These are phyloP conservation scores for Dendrolimus kikuchii DNA, from an alignment of 1,140 invertebrate species.

Conservation along the genomic window DNA sequence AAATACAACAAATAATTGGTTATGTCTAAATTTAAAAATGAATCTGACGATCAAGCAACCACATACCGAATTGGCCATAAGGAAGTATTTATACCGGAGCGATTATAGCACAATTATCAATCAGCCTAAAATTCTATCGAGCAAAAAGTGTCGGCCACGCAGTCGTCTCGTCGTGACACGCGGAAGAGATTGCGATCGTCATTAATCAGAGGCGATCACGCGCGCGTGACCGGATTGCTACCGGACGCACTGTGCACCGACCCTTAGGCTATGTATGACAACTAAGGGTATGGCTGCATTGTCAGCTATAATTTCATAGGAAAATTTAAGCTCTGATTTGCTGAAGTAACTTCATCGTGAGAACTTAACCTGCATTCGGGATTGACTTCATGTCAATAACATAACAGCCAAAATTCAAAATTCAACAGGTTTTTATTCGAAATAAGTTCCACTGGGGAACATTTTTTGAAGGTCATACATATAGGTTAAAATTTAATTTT, in stretches of 20 bases:
- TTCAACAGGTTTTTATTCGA: no score
- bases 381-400: no score
- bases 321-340: no score
- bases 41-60: neutral
- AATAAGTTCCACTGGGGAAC: no score
- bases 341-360: no score
- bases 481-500: no score
- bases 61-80: neutral
- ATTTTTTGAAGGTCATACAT: no score
- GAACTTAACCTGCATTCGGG: no score
- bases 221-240: constrained; percentile 19
- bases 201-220: constrained; percentile 34
- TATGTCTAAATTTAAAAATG: neutral
- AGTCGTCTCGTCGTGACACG: constrained; percentile 15
- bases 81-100: constrained; percentile 3
- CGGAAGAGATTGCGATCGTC: constrained; percentile 34
- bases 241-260: constrained; percentile 5
- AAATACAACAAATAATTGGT: neutral
- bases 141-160: neutral
- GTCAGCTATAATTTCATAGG: no score
- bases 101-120: constrained; percentile 5
- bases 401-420: no score
- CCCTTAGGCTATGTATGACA: constrained; percentile 5
- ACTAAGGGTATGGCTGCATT: neutral
- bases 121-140: constrained; percentile 4